Evolutionary conservation across 1,140 invertebrate genomes (phyloP).

Genomic region (Bombus cullumanus): DNA sequence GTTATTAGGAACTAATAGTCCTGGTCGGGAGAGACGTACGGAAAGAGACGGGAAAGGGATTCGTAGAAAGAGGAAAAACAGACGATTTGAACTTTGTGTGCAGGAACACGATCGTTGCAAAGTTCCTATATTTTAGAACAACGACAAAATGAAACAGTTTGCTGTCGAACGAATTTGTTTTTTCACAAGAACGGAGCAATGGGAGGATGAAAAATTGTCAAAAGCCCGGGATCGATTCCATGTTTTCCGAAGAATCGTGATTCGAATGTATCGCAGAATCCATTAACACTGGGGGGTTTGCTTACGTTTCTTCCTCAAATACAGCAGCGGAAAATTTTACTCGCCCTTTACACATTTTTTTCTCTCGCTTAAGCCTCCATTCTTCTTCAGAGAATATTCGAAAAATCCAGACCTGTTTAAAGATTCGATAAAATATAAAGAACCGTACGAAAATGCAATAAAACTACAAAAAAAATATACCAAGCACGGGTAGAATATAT

Average conservation of each 20-base stretch:
- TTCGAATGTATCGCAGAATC: neutral
- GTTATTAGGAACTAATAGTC: too few species aligned
- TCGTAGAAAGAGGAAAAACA: neutral
- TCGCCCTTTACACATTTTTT: neutral
- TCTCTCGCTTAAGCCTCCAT: neutral
- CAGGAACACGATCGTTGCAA: neutral
- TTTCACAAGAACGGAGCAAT: neutral
- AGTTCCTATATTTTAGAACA: neutral
- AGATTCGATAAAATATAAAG: too few species aligned
- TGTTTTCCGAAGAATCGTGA: neutral
- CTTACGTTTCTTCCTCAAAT: neutral
- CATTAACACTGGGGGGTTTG: neutral
- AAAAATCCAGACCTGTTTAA: too few species aligned
- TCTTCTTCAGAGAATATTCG: neutral
- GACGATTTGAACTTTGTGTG: neutral
- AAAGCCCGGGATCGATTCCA: neutral
- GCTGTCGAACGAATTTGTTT: neutral
- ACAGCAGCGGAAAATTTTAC: neutral
- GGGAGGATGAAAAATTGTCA: neutral
- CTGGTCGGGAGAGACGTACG: too few species aligned
- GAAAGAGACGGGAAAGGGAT: too few species aligned
- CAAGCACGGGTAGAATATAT: too few species aligned
- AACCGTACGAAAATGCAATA: too few species aligned
- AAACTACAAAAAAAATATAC: too few species aligned
- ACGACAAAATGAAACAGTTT: neutral